Evolutionary conservation across 2,113 vertebrate genomes (phyloP).

Genomic region (Pelmatolapia mariae): DNA sequence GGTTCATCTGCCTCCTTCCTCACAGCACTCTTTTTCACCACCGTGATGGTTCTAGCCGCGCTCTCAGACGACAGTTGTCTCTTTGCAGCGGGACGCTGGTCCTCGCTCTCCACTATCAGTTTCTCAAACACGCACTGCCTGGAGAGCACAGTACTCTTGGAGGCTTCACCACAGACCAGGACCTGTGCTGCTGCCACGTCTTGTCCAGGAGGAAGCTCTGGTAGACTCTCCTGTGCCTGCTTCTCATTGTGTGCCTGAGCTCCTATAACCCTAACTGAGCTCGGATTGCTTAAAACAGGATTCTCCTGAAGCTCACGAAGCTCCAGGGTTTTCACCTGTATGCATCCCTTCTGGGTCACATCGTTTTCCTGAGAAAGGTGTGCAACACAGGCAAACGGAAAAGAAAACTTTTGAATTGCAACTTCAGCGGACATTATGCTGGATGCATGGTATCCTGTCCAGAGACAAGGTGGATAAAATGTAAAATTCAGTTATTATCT

Average conservation of each 20-base stretch:
- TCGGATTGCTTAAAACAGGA: not conserved
- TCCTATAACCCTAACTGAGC: not conserved
- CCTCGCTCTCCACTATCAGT: conserved; percentile 56
- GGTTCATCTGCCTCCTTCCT: conserved; percentile 40
- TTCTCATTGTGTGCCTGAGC: not conserved
- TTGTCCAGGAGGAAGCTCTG: not conserved
- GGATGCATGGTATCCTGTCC: conserved; percentile 40
- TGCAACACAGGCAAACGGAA: conserved; percentile 45
- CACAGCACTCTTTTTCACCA: conserved; percentile 63
- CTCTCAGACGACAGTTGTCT: conserved; percentile 74
- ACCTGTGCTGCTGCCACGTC: not conserved
- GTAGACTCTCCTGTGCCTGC: not conserved
- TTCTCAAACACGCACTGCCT: conserved; percentile 46
- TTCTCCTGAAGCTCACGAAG: conserved; percentile 3
- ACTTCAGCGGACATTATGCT: conserved; percentile 60
- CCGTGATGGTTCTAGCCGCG: conserved; percentile 54
- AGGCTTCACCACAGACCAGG: not conserved
- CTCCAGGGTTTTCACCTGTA: conserved; percentile 23
- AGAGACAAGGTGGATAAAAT: not conserved
- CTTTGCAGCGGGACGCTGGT: conserved; percentile 65
- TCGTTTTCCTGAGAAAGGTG: conserved; percentile 15
- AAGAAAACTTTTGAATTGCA: conserved; percentile 61
- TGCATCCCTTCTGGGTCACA: conserved; percentile 8
- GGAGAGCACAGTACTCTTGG: not conserved
- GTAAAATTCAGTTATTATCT: not conserved